Evolutionary conservation across 2,797 vertebrate genomes (phyloP), one percentile per base, ranked within the genome.

Genomic region (Sebastes flavidus): DNA sequence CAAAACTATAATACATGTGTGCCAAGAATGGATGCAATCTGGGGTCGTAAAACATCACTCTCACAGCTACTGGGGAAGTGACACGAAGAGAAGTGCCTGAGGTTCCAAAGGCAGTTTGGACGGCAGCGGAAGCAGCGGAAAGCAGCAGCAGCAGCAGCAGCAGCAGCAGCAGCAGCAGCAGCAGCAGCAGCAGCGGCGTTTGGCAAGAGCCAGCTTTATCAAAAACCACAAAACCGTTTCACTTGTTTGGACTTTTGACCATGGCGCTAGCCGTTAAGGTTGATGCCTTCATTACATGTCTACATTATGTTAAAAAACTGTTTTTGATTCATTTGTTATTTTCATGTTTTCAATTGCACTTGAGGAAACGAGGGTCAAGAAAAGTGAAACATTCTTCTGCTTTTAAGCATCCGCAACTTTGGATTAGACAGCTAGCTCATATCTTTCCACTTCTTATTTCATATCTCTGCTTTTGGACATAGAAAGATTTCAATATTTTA

Each of bases 61-160:
- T 73, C 65, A 68, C 62, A 71, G 73, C 68, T 56, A 8, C 34
- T 22, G 65, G 72, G 69, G 76, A 75, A 42, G 80, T 56, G 75
- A 84, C 56, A 63, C 60, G 82, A 82, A 65, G 88, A 87, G 90
- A 95, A 94, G 95, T 96, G 95, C 95, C 95, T 95, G 89, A 88
- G 54, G 88, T 82, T 90, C 74, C 3, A 68, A 60, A 82, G 87
- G 89, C 87, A 82, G 83, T 87, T 56, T 62, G 65, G 75, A 78
- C 8, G 36, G 12, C 54, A 20, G 69, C 52, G 34, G 10, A 12
- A 36, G 34, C 34, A 30, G 30, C 30, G 24, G 24, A 24, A 24
- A 29, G 27, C 27, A 30, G 38, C 65, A 8, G 29, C 7, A 30
- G 29, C 29, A 30, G 30, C 30, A 30, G 30, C 30, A 30, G 30